Evolutionary conservation across 2,888 invertebrate genomes (phyloP), one percentile per base, ranked within the genome.

Genomic region (Gymnoscelis rufifasciata): DNA sequence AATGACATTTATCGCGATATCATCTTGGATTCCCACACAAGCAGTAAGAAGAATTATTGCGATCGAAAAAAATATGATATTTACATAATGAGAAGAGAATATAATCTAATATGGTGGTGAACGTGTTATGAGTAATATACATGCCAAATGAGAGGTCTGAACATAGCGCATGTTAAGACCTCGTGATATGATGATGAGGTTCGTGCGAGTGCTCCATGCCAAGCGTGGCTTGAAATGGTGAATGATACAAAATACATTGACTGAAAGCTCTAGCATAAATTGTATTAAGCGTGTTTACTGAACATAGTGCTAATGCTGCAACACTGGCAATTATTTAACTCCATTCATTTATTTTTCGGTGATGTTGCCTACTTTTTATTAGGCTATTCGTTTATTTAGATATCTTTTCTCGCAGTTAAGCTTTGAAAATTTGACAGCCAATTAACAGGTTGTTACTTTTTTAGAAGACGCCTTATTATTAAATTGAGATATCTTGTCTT

Each of bases 241-340:
- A 48, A 57, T 52, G 49, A 42, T 46, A 33, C 23, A 42, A 36
- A 47, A 48, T 14, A 33, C 19, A 10, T 33, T 35, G 33, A 19
- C 6, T 23, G 19, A 35, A 62, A 62, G 57, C 51, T 55, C 51
- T 62, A 68, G 69, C 68, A 36, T 41, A 66, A 63, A 64, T 64
- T 62, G 61, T 67, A 59, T n/a, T 58, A 74, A 78, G 77, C 74
- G 63, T 62, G 67, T 65, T 28, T 49, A 47, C 54, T 60, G 59
- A 50, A 52, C 48, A 24, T 38, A 27, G 48, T 51, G 47, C 52
- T 26, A 29, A 12, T 51, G 47, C 52, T 26, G 26, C n/a, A 43
- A 40, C 26, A 44, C 33, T 2, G 19, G 44, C 28, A 44, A 30
- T 31, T 40, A 41, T 13, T 28, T 35, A 40, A 30, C 35, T 23